phyloP scores from a whole-genome alignment of 2,888 invertebrate genomes.

The Scrobipalpa costella region DNA sequence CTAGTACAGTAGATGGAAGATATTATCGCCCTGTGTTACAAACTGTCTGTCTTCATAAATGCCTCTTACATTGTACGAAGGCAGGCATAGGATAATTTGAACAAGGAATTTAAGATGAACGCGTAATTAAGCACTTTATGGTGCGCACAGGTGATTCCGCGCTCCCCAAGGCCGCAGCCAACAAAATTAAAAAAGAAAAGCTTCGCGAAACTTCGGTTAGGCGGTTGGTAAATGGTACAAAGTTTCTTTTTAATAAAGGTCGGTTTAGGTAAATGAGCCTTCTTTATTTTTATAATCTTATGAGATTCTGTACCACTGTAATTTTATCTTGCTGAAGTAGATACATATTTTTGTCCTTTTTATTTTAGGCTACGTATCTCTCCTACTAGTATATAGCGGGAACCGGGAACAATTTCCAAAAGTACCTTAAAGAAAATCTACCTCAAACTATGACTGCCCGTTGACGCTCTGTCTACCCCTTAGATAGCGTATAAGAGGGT shows the following conservation, averaged over 20 bases:
- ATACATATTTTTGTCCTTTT: no score
- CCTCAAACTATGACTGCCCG: no score
- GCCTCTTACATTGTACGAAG: background rate
- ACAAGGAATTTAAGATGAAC: background rate
- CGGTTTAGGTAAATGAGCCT: slow-evolving; percentile 11
- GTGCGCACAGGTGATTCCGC: slow-evolving; percentile 45
- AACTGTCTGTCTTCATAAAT: background rate
- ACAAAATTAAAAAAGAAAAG: slow-evolving; percentile 35
- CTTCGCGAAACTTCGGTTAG: slow-evolving; percentile 12
- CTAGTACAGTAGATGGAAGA: background rate
- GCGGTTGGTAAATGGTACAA: no score
- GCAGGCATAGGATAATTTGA: slow-evolving; percentile 4
- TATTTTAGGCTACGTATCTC: no score
- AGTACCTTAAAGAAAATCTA: no score
- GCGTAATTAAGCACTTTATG: slow-evolving; percentile 55
- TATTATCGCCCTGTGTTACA: background rate
- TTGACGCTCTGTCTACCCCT: no score
- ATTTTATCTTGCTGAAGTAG: no score
- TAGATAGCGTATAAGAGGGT: no score
- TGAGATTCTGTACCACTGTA: no score
- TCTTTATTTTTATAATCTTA: background rate
- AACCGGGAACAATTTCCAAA: no score
- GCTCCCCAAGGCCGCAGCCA: slow-evolving; percentile 30
- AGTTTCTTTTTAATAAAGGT: slow-evolving; percentile 17
- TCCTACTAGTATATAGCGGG: no score